phyloP scores from a whole-genome alignment of 2,797 vertebrate genomes.

The Serranus cabrilla region DNA sequence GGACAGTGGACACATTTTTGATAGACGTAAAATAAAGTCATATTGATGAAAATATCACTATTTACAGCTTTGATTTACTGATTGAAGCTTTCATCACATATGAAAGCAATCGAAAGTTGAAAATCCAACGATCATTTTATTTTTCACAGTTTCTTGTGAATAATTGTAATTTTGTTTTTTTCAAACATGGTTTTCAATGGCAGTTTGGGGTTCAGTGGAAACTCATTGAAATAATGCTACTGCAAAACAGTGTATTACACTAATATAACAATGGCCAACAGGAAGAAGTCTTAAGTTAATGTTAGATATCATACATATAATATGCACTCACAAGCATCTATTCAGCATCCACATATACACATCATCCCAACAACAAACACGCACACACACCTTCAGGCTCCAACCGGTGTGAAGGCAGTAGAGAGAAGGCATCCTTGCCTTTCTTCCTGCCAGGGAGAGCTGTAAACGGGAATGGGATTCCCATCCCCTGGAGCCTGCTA shows the following conservation, averaged over 20 bases:
- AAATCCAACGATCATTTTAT: too few relatives aligned
- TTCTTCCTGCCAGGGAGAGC: slow-evolving; percentile 85
- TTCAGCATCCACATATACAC: slow-evolving; percentile 40
- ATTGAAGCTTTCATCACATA: too few relatives aligned
- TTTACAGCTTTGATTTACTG: too few relatives aligned
- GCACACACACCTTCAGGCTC: slow-evolving; percentile 78
- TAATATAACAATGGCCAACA: neutral
- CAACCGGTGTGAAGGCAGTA: slow-evolving; percentile 81
- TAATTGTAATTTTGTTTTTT: too few relatives aligned
- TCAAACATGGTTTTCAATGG: too few relatives aligned
- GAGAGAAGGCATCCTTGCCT: slow-evolving; percentile 81
- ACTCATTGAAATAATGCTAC: neutral
- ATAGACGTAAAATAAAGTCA: too few relatives aligned
- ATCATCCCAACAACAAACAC: slow-evolving; percentile 37
- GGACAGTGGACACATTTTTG: too few relatives aligned
- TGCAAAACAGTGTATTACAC: neutral
- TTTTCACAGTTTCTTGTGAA: too few relatives aligned
- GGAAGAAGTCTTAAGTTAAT: slow-evolving; percentile 34
- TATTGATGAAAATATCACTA: too few relatives aligned
- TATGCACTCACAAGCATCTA: slow-evolving; percentile 27
- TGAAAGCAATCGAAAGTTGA: too few relatives aligned
- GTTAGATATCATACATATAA: slow-evolving; percentile 34
- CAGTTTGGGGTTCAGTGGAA: too few relatives aligned
- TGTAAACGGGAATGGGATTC: slow-evolving; percentile 87
- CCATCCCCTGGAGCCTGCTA: slow-evolving; percentile 85